Evolutionary conservation across 2,113 vertebrate genomes (phyloP).

Genomic region (Odocoileus hemionus): DNA sequence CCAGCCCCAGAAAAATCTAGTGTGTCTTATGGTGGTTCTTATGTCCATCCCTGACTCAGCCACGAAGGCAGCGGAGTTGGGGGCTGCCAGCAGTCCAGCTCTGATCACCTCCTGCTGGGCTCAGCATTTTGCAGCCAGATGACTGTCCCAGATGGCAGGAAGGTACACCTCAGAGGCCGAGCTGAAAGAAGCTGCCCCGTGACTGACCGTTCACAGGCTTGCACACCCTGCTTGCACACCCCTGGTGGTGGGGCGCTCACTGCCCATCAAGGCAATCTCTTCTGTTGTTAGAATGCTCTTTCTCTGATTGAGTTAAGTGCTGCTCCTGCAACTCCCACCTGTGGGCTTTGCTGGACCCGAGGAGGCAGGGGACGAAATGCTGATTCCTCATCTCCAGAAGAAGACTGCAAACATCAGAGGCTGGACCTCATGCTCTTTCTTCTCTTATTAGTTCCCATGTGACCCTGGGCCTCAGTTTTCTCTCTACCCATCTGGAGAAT

Average conservation of each 20-base stretch:
- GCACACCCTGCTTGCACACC: background rate
- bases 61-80: background rate
- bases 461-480: background rate
- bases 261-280: background rate
- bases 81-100: background rate
- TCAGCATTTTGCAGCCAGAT: background rate
- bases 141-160: too few species aligned
- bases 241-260: background rate
- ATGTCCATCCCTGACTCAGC: rapidly evolving
- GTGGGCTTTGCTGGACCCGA: background rate
- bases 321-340: background rate
- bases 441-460: background rate
- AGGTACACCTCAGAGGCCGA: background rate
- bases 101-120: background rate
- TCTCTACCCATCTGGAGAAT: background rate
- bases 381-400: background rate
- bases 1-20: background rate
- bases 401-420: background rate
- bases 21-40: background rate
- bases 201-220: background rate
- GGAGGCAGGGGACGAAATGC: background rate
- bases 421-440: rapidly evolving
- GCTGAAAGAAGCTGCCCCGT: background rate
- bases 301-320: background rate
- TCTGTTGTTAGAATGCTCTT: background rate